Conservation (phyloP, 2,888 invertebrate species). For the Chaitophorus viminalis region DNA sequence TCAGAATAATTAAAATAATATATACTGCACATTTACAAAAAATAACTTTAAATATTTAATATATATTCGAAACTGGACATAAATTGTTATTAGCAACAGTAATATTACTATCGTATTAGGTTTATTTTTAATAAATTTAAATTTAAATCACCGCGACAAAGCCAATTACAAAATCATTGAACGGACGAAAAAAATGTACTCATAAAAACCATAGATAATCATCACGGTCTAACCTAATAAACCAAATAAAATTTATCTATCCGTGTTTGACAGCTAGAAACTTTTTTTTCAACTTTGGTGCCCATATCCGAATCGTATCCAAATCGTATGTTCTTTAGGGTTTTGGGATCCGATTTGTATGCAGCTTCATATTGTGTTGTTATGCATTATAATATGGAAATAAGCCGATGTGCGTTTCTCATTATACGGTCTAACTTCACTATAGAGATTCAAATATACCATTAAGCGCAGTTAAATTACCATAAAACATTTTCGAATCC, state of each 20-base stretch:
- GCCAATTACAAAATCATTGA: not conserved
- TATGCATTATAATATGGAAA: not conserved
- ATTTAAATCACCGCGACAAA: not conserved
- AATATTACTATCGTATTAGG: not conserved
- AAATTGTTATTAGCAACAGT: not conserved
- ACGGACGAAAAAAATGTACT: not conserved
- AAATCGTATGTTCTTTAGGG: not conserved
- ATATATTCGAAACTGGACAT: no score
- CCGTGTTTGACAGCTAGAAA: not conserved
- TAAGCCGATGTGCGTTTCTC: not conserved
- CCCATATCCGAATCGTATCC: no score
- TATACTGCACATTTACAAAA: no score
- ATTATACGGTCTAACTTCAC: not conserved
- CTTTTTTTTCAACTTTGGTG: not conserved
- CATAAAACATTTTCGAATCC: not conserved
- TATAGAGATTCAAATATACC: not conserved
- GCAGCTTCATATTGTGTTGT: not conserved
- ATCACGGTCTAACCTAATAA: not conserved
- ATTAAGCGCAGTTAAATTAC: not conserved
- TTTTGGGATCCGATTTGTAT: not conserved
- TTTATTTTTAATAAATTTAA: not conserved
- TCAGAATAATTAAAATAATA: no score
- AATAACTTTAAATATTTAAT: no score
- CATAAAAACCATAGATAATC: not conserved
- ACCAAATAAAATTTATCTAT: not conserved